These are phyloP conservation scores for Chesias legatella DNA, from an alignment of 2,888 invertebrate genomes.

Conservation along the genomic window DNA sequence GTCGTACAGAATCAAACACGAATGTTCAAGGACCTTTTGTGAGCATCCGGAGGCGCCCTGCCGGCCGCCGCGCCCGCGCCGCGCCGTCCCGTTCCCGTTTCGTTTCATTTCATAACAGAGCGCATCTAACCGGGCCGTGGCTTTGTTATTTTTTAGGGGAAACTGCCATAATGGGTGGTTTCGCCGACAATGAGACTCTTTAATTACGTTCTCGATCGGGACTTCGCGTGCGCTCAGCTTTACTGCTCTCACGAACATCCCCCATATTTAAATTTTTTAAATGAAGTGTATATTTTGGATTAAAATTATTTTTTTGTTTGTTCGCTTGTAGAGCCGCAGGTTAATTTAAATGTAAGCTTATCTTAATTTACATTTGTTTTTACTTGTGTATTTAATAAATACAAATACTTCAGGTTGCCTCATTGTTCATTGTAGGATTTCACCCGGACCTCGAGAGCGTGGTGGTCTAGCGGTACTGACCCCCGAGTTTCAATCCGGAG, in stretches of 20 bases:
- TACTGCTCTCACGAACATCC: slow-evolving; percentile 23
- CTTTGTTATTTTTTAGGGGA: slow-evolving; percentile 34
- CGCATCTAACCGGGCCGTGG: slow-evolving; percentile 31
- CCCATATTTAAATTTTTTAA: slow-evolving; percentile 17
- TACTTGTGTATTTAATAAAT: too few species aligned
- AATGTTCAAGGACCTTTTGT: not conserved
- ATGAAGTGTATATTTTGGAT: slow-evolving; percentile 26
- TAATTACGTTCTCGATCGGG: slow-evolving; percentile 38
- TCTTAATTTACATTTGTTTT: too few species aligned
- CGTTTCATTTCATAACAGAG: slow-evolving; percentile 37
- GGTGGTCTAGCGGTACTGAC: too few species aligned
- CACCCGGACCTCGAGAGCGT: too few species aligned
- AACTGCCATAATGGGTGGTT: slow-evolving; percentile 43
- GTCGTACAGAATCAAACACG: too few species aligned
- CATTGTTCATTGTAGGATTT: too few species aligned
- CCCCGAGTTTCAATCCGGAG: too few species aligned
- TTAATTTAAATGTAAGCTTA: too few species aligned
- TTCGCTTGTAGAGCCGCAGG: too few species aligned
- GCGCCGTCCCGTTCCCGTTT: slow-evolving; percentile 18
- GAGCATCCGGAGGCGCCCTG: too few species aligned
- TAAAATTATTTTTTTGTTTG: not conserved
- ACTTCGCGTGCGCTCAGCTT: slow-evolving; percentile 14
- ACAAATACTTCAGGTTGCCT: too few species aligned
- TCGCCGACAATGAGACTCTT: slow-evolving; percentile 39
- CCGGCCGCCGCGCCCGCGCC: slow-evolving; percentile 1